These are phyloP conservation scores for Tiliacea aurago DNA, from an alignment of 2,888 invertebrate species.

Conservation along the genomic window DNA sequence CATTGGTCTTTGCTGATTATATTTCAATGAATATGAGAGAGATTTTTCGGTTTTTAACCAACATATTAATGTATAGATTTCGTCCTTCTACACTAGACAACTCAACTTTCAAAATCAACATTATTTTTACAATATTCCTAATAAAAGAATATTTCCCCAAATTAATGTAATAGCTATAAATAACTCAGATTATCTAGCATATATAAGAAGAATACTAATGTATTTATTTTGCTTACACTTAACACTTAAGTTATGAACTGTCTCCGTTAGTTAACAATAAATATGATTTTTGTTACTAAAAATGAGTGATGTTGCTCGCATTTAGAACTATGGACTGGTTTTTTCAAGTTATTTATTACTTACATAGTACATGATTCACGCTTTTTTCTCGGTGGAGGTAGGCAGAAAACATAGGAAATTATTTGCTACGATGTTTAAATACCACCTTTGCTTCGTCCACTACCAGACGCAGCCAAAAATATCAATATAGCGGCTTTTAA, in stretches of 20 bases:
- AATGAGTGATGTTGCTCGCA: slow-evolving; percentile 56
- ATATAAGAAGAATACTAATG: slow-evolving; percentile 79
- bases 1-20: neutral
- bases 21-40: neutral
- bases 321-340: slow-evolving; percentile 49
- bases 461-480: no score
- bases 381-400: neutral
- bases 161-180: slow-evolving; percentile 52
- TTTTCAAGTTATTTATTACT: neutral
- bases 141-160: slow-evolving; percentile 56
- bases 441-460: no score
- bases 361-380: neutral
- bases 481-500: slow-evolving; percentile 1
- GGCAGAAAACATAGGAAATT: neutral
- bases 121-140: neutral
- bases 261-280: slow-evolving; percentile 71
- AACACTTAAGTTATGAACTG: slow-evolving; percentile 75
- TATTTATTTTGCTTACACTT: slow-evolving; percentile 89
- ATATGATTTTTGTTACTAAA: slow-evolving; percentile 73
- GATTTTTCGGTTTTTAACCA: neutral
- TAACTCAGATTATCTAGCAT: slow-evolving; percentile 72
- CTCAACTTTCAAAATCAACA: neutral
- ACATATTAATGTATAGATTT: neutral
- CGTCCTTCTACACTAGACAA: neutral
- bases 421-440: neutral